Conservation (phyloP, 2,113 vertebrate genomes). For the Chelonoidis abingdonii region DNA sequence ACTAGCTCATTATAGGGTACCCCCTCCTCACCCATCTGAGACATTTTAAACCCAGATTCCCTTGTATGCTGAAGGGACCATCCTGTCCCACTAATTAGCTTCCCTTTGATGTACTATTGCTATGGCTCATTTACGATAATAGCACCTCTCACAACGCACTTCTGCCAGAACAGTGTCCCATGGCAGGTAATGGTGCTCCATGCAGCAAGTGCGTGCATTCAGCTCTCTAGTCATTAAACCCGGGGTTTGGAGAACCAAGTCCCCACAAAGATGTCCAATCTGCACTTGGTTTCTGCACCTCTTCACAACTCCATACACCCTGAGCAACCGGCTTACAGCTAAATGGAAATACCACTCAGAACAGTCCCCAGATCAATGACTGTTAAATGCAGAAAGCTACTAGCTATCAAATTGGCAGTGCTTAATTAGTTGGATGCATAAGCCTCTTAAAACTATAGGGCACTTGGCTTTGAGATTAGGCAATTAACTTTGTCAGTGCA, state of each 20-base stretch:
- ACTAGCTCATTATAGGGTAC: not conserved
- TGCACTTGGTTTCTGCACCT: constrained; percentile 14
- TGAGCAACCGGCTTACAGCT: constrained; percentile 45
- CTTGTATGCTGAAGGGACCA: not conserved
- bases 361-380: constrained; percentile 64
- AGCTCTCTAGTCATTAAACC: not conserved
- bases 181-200: not conserved
- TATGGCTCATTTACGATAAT: not conserved
- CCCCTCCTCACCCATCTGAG: not conserved
- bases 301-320: not conserved
- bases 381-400: constrained; percentile 72
- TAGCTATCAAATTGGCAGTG: constrained; percentile 79
- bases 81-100: not conserved
- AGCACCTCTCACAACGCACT: not conserved
- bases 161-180: not conserved
- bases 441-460: constrained; percentile 75
- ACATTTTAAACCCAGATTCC: constrained; percentile 10
- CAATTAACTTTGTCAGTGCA: constrained; percentile 76
- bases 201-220: not conserved
- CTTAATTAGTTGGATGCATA: constrained; percentile 82
- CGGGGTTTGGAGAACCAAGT: not conserved
- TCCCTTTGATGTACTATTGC: not conserved
- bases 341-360: constrained; percentile 72
- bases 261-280: not conserved
- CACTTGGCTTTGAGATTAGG: constrained; percentile 74